phyloP scores from a whole-genome alignment of 1,140 invertebrate species.

The Zaprionus camerounensis region DNA sequence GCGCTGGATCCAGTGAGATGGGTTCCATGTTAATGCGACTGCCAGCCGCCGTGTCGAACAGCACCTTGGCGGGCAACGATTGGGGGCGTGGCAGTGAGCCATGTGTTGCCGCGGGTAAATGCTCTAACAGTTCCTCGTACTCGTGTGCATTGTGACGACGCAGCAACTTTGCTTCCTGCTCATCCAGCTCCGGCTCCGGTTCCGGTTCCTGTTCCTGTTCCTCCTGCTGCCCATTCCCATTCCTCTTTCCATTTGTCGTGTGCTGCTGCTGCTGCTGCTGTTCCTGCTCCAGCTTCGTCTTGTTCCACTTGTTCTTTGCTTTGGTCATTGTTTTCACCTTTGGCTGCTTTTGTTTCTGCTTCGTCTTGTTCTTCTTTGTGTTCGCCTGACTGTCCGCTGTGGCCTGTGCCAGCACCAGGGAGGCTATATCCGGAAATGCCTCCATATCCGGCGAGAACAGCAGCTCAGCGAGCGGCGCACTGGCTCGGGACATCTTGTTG shows the following conservation, averaged over 20 bases:
- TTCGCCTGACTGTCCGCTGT: slow-evolving; percentile 5
- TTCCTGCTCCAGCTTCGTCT: background rate
- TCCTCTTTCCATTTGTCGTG: background rate
- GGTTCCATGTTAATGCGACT: background rate
- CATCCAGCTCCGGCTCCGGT: slow-evolving; percentile 4
- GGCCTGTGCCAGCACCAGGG: slow-evolving; percentile 30
- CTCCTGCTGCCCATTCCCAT: background rate
- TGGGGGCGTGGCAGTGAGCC: slow-evolving; percentile 46
- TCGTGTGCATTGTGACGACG: slow-evolving; percentile 31
- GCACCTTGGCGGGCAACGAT: slow-evolving; percentile 59
- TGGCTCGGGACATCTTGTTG: slow-evolving; percentile 12
- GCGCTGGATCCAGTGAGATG: background rate
- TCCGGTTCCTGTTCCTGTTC: background rate
- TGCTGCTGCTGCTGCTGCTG: background rate
- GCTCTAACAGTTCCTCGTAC: slow-evolving; percentile 28
- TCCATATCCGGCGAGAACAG: slow-evolving; percentile 44
- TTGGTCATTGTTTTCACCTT: slow-evolving; percentile 36
- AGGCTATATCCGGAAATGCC: slow-evolving; percentile 43
- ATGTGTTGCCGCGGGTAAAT: background rate
- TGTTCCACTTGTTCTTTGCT: slow-evolving; percentile 9
- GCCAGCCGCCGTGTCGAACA: slow-evolving; percentile 29
- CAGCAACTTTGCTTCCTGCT: slow-evolving; percentile 32
- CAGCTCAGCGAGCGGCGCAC: slow-evolving; percentile 4
- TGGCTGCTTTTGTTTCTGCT: slow-evolving; percentile 33
- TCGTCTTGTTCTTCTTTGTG: slow-evolving; percentile 35